Conservation (phyloP, 2,797 vertebrate species). For the Acanthurus lineatus region DNA sequence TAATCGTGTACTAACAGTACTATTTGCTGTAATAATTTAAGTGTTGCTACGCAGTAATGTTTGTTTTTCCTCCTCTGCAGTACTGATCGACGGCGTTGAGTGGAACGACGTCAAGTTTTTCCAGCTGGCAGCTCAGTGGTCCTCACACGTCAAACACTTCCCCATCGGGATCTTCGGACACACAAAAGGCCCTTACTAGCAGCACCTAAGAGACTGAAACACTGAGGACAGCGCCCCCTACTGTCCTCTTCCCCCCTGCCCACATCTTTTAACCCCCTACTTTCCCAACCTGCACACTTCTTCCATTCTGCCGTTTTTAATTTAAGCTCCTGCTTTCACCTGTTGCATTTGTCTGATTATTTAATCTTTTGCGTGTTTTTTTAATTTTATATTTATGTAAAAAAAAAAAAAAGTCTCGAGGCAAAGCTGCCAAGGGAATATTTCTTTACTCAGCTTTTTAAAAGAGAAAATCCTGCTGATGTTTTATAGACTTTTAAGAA, state of each 20-base stretch:
- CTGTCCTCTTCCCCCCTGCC: slow-evolving; percentile 61
- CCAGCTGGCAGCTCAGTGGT: slow-evolving; percentile 98
- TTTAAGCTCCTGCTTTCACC: slow-evolving; percentile 72
- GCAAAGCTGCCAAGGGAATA: slow-evolving; percentile 67
- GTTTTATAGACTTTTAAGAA: slow-evolving; percentile 77
- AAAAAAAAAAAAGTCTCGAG: slow-evolving; percentile 53
- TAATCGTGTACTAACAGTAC: too few species aligned
- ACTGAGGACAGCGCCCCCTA: slow-evolving; percentile 56
- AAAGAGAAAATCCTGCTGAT: slow-evolving; percentile 74
- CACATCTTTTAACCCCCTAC: slow-evolving; percentile 69
- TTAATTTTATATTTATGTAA: slow-evolving; percentile 80
- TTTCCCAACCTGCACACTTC: slow-evolving; percentile 26
- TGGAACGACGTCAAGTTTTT: slow-evolving; percentile 99
- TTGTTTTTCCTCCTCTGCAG: slow-evolving; percentile 77
- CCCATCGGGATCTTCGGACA: slow-evolving; percentile 97
- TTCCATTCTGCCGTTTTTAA: slow-evolving; percentile 69
- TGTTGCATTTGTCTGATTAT: slow-evolving; percentile 67
- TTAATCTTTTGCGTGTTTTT: slow-evolving; percentile 72
- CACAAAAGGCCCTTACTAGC: slow-evolving; percentile 92
- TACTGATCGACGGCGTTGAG: slow-evolving; percentile 96
- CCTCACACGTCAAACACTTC: slow-evolving; percentile 98
- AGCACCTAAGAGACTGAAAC: slow-evolving; percentile 69
- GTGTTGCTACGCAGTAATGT: neutral
- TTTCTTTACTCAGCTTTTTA: slow-evolving; percentile 78
- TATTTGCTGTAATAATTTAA: neutral